Evolutionary conservation across 2,888 invertebrate species (phyloP).

Genomic region (Nycteola revayana): DNA sequence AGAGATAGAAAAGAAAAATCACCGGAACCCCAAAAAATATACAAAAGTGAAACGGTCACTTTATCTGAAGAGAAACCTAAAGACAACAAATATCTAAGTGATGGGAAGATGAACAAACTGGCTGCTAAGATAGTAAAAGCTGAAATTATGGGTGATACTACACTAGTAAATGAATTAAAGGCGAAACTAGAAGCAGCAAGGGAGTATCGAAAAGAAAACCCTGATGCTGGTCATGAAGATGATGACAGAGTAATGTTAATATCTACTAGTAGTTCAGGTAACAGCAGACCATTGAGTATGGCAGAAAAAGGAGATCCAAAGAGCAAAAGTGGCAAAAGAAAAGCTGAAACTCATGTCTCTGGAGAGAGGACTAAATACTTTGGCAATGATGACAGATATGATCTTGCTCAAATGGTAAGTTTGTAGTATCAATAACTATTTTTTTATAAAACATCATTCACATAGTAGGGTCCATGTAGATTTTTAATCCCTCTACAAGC

Average conservation of each 20-base stretch:
- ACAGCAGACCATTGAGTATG: slow-evolving; percentile 84
- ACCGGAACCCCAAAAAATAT: slow-evolving; percentile 4
- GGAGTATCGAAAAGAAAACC: slow-evolving; percentile 70
- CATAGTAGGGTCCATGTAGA: too few species aligned
- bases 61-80: slow-evolving; percentile 14
- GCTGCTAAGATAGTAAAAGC: slow-evolving; percentile 96
- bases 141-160: slow-evolving; percentile 93
- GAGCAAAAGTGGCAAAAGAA: slow-evolving; percentile 75
- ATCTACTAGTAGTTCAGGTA: slow-evolving; percentile 85
- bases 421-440: too few species aligned
- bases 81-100: slow-evolving; percentile 78
- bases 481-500: too few species aligned
- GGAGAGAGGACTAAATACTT: slow-evolving; percentile 91
- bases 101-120: slow-evolving; percentile 94
- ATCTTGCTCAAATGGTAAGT: slow-evolving; percentile 90
- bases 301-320: slow-evolving; percentile 62
- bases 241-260: slow-evolving; percentile 85
- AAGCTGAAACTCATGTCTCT: slow-evolving; percentile 86
- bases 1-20: slow-evolving; percentile 4
- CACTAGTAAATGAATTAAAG: slow-evolving; percentile 87
- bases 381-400: slow-evolving; percentile 94
- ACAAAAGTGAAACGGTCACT: not conserved
- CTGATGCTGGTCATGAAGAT: slow-evolving; percentile 51
- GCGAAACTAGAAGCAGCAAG: slow-evolving; percentile 87
- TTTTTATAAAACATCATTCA: too few species aligned